Evolutionary conservation across 2,113 vertebrate genomes (phyloP).

Genomic region (Zosterops pallidus): DNA sequence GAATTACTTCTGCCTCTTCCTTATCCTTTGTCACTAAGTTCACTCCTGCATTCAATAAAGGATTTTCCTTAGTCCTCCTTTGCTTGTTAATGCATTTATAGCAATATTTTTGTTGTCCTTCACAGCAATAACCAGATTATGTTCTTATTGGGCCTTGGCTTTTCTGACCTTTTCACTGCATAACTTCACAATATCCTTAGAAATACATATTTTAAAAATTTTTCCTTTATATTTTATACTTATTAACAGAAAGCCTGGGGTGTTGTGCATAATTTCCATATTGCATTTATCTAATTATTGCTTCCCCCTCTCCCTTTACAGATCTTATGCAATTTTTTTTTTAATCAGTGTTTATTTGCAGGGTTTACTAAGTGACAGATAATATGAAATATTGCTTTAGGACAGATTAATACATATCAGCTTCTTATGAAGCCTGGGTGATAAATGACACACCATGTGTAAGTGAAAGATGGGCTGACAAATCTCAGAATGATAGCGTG

Average conservation of each 20-base stretch:
- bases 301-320: neutral
- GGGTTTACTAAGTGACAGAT: neutral
- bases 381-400: neutral
- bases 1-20: neutral
- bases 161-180: neutral
- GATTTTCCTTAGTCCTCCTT: neutral
- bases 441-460: neutral
- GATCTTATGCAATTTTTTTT: neutral
- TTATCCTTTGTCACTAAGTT: neutral
- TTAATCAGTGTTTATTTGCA: neutral
- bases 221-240: neutral
- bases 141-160: neutral
- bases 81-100: neutral
- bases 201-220: neutral
- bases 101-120: neutral
- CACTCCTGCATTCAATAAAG: neutral
- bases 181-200: neutral
- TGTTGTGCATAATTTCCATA: neutral
- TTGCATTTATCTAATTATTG: neutral
- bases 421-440: neutral
- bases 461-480: slow-evolving; percentile 37
- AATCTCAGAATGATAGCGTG: neutral
- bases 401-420: neutral
- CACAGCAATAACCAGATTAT: neutral
- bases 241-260: neutral